Conservation (phyloP, 2,797 vertebrate genomes). For the Platyrinchus mystaceus region DNA sequence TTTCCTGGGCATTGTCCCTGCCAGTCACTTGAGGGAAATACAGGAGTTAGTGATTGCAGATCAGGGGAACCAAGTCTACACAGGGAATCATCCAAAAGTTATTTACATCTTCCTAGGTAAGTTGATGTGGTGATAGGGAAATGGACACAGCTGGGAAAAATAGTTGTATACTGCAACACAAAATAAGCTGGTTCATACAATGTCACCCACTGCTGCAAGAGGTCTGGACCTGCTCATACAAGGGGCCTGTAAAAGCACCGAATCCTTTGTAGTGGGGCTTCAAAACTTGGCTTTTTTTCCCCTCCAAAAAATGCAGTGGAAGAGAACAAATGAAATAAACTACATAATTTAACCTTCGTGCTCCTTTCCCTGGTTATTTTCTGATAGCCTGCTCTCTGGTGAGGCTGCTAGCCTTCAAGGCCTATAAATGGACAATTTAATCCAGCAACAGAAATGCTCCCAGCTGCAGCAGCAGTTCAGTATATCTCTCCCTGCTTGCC, state of each 20-base stretch:
- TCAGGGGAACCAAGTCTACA: neutral
- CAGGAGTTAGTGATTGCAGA: neutral
- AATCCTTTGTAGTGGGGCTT: neutral
- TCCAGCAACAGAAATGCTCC: neutral
- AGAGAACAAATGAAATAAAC: neutral
- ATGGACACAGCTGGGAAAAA: neutral
- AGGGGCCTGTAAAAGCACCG: neutral
- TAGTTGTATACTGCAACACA: neutral
- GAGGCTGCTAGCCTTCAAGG: neutral
- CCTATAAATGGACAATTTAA: neutral
- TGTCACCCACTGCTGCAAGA: accelerated
- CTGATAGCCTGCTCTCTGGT: neutral
- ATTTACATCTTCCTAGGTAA: neutral
- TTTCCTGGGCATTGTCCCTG: neutral
- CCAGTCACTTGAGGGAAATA: neutral
- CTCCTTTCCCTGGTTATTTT: neutral
- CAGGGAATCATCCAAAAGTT: neutral
- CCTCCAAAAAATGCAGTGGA: accelerated
- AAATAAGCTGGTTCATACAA: neutral
- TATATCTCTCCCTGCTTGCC: neutral
- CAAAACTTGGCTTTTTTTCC: neutral
- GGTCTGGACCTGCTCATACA: neutral
- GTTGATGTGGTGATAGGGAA: neutral
- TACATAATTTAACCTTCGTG: neutral
- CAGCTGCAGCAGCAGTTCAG: neutral